Conservation (phyloP, 1,140 invertebrate genomes). For the Akabosia matsudoensis region DNA sequence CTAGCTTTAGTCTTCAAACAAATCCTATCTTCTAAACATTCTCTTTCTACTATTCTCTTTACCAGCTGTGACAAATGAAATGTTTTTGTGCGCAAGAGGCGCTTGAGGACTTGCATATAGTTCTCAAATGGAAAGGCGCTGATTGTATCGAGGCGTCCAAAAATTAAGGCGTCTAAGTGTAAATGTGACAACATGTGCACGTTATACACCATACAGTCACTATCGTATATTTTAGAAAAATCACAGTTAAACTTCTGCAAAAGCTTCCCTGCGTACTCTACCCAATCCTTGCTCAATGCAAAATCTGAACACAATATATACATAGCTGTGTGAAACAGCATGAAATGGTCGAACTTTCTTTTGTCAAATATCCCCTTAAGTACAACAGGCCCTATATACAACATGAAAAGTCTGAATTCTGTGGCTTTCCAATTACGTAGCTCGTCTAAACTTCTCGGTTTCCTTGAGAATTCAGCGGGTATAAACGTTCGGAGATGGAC, state of each 20-base stretch:
- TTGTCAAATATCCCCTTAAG: slow-evolving; percentile 26
- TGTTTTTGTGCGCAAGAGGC: neutral
- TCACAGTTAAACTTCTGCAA: neutral
- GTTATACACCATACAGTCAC: slow-evolving; percentile 27
- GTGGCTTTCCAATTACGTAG: slow-evolving; percentile 35
- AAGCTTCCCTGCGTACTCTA: neutral
- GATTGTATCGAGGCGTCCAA: slow-evolving; percentile 27
- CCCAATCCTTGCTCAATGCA: neutral
- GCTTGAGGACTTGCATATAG: slow-evolving; percentile 34
- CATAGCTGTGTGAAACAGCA: slow-evolving; percentile 25
- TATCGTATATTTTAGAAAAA: neutral
- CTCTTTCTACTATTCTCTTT: neutral
- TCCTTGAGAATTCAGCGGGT: slow-evolving; percentile 36
- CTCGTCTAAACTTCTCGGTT: slow-evolving; percentile 31
- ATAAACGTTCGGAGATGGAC: neutral
- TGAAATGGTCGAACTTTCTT: slow-evolving; percentile 33
- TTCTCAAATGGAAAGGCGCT: slow-evolving; percentile 44
- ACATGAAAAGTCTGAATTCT: slow-evolving; percentile 39
- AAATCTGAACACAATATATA: slow-evolving; percentile 13
- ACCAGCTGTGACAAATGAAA: slow-evolving; percentile 1
- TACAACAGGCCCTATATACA: slow-evolving; percentile 42
- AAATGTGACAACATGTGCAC: slow-evolving; percentile 36
- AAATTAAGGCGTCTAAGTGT: slow-evolving; percentile 18
- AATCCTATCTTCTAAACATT: no score
- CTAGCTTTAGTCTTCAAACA: no score